Evolutionary conservation across 2,888 invertebrate species (phyloP), one percentile per base, ranked within the genome.

Genomic region (Agrochola circellaris): DNA sequence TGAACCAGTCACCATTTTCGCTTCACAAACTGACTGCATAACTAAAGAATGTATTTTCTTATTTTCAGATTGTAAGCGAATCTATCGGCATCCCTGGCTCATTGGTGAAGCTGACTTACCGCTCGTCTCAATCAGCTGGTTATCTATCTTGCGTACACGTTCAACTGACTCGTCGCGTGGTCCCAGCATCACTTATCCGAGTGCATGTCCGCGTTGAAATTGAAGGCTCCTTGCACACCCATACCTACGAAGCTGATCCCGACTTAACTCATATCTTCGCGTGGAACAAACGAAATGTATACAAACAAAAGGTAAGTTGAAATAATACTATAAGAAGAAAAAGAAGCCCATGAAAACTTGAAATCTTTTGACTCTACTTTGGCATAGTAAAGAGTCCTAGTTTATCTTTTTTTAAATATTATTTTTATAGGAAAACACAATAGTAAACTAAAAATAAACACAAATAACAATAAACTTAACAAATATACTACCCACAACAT

Each of bases 241-340:
- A 98, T 94, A 98, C 98, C 0, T 99, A 99, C 94, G 99, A 99
- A 95, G 99, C 99, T 0, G 99, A 99, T 94, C 99, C 99, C 0
- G 98, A 99, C 93, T 97, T 99, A 79, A 98, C 98, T 72, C 99
- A 99, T 94, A 99, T 99, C 15, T 99, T 99, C 93, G 99, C 99
- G 4, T 99, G 99, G 99, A 99, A 99, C 94, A 99, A 99, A 94
- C 97, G 99, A 83, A 99, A 99, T 94, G 99, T 99, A 62, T 99
- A 99, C 96, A 98, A 99, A 92, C 99, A 99, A 96, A 99, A 99
- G 97, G 99, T 95, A 86, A 75, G 20, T 20, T 20, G 51, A 6
- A 51, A 20, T 20, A 51, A 51, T 51, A 51, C 7, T 51, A 51
- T 7, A 8, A 51, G 51, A 51, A 51, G 20, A 20, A 20, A 51